Percentiles rank a stretch among this genome's conserved stretches.
Evolutionary conservation across 2,888 invertebrate species (phyloP).

Genomic region (Cheilosia impressa): DNA sequence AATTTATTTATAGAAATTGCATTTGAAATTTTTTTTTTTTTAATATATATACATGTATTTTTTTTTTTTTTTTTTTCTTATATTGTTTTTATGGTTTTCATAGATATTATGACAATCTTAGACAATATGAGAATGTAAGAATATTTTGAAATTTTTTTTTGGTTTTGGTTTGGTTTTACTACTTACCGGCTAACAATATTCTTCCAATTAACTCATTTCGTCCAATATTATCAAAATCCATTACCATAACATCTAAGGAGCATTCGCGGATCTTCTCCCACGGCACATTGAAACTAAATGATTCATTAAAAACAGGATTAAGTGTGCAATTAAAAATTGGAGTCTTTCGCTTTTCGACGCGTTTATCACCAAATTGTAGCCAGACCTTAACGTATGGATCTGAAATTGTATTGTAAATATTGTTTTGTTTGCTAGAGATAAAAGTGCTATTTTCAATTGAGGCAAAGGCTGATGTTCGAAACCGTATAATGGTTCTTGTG

Average conservation of each 20-base stretch:
- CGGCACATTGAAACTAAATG: conserved; percentile 97
- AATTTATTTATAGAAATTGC: conserved; percentile 27
- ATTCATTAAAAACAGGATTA: conserved; percentile 98
- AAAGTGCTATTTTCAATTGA: background rate
- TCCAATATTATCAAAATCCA: conserved; percentile 99
- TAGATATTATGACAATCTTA: conserved; percentile 78
- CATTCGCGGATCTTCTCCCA: conserved; percentile 98
- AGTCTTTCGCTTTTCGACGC: conserved; percentile 97
- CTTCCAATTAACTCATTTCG: conserved; percentile 96
- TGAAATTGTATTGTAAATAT: conserved; percentile 83
- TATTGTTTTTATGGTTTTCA: conserved; percentile 74
- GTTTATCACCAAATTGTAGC: conserved; percentile 97
- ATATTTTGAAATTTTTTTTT: conserved; percentile 64
- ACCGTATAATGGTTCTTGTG: background rate
- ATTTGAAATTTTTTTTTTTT: conserved; percentile 15
- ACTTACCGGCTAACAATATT: conserved; percentile 93
- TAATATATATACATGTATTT: background rate
- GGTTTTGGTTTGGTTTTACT: conserved; percentile 53
- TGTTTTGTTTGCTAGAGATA: conserved; percentile 28
- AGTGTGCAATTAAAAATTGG: conserved; percentile 96
- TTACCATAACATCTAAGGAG: conserved; percentile 96
- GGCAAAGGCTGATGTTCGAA: background rate
- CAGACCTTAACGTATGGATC: conserved; percentile 99
- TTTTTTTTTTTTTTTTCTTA: background rate
- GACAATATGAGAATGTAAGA: conserved; percentile 78